Base-by-base conservation (phyloP, 2,888 invertebrate genomes). In the Proisotoma minuta region DNA sequence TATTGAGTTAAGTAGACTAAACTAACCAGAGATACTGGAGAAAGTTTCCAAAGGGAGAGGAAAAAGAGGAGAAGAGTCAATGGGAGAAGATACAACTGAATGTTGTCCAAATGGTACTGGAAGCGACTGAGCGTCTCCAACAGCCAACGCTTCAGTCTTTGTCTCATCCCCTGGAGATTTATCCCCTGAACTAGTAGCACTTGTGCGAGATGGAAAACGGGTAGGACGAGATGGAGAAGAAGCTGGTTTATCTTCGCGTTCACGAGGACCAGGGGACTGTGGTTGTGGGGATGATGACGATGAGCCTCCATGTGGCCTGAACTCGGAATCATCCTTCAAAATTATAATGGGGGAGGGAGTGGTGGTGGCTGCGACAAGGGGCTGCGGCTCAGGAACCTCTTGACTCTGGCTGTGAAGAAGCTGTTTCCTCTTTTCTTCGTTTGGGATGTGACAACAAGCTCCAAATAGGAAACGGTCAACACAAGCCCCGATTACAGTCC, bases 401-500 rank as follows among this genome's bases (percentile, higher is more conserved):
- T n/a, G n/a, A n/a, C n/a, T n/a, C n/a, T n/a, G n/a, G n/a, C n/a
- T n/a, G n/a, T n/a, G n/a, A 12, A 54, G 58, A 24, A 53, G 29
- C 22, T 5, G 4, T 4, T 5, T n/a, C 20, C 43, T 54, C 23
- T 39, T 52, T 12, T 5, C 28, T 43, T 53, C 59, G 24, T 65
- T 54, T 1, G 66, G 59, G 15, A 71, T 57, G 64, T 88, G 87
- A 75, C 93, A 94, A 77, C 93, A 94, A 0, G 93, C 90, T 1
- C 93, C 93, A 75, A 92, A 92, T n/a, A 91, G 82, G 77, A 91
- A 91, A 0, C 93, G 91, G 75, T 93, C 92, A 87, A 92, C 90
- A 76, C 93, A 94, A 0, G 92, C 87, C 0, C 92, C 91, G 0
- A 93, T 89, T 70, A 91, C 87, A 76, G 87, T 85, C 0, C 93